phyloP scores from a whole-genome alignment of 2,888 invertebrate genomes.

The Sinopyrophorus schimmeli region DNA sequence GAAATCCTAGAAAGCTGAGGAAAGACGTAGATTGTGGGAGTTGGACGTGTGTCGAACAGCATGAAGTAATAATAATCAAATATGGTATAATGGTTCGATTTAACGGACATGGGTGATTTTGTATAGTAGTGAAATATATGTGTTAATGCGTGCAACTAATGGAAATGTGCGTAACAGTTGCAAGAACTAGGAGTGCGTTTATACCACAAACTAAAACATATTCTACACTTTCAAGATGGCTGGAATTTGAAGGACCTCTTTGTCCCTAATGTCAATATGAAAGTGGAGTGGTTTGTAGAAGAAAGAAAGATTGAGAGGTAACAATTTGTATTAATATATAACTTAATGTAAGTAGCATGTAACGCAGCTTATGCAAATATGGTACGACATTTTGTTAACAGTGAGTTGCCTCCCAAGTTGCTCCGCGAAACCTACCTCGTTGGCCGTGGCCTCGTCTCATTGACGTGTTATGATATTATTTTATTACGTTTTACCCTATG shows the following conservation, averaged over 20 bases:
- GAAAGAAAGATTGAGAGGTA: slow-evolving; percentile 68
- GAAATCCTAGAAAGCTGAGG: slow-evolving; percentile 31
- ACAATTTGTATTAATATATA: slow-evolving; percentile 31
- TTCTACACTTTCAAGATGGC: slow-evolving; percentile 64
- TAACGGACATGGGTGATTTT: slow-evolving; percentile 40
- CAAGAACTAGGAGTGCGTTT: slow-evolving; percentile 39
- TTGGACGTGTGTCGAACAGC: slow-evolving; percentile 50
- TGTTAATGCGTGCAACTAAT: slow-evolving; percentile 38
- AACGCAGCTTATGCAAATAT: slow-evolving; percentile 10
- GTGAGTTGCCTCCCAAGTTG: slow-evolving; percentile 19
- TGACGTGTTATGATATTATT: slow-evolving; percentile 35
- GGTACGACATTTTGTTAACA: slow-evolving; percentile 46
- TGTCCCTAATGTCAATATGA: slow-evolving; percentile 71
- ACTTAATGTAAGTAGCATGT: not conserved
- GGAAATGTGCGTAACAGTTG: slow-evolving; percentile 33
- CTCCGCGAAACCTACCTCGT: slow-evolving; percentile 39
- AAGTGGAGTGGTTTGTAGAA: slow-evolving; percentile 67
- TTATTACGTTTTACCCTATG: slow-evolving; percentile 37
- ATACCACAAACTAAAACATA: slow-evolving; percentile 44
- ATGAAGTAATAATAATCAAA: slow-evolving; percentile 51
- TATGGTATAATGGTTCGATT: slow-evolving; percentile 47
- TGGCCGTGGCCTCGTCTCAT: slow-evolving; percentile 46
- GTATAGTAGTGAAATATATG: slow-evolving; percentile 40
- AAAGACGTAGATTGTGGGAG: slow-evolving; percentile 50
- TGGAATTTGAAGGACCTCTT: slow-evolving; percentile 72